Base-by-base conservation (phyloP, 2,888 invertebrate genomes). In the Andrena haemorrhoa region DNA sequence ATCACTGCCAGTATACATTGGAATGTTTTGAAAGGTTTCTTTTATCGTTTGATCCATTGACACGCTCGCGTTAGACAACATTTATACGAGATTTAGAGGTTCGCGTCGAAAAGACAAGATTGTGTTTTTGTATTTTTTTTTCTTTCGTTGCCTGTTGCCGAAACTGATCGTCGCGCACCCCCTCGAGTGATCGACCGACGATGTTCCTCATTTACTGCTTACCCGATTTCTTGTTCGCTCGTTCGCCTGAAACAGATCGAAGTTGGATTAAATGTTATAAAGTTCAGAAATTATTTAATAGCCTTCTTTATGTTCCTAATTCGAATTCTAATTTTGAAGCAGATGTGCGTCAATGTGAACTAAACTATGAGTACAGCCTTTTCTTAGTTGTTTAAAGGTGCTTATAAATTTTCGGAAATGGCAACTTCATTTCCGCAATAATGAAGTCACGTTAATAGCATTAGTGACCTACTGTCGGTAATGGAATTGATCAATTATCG, bases 171-270 rank as follows among this genome's bases (percentile, higher is more conserved):
- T 58, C 74, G 70, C 41, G 47, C 58, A 70, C 69, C 49, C 26
- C 20, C 35, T 83, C 75, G 66, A 74, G 68, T 60, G 76, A 75
- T 83, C 66, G 76, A 68, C 68, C 74, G 70, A 66, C 79, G 75
- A 75, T 73, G 63, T 63, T 56, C 61, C 41, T 61, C 71, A 66
- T 79, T 92, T 93, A 92, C 91, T 93, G 93, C 87, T 94, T 94
- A 86, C 90, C 91, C 76, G 91, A 88, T 84, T 93, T 94, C 89
- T 93, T 94, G 90, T 92, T 93, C 89, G 93, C 91, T 86, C 93
- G 92, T 73, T 94, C 94, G 79, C 90, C 91, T 93, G 89, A 88
- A 91, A 85, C 74, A 84, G 58, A 79, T 35, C 8, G 35, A 56
- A 56, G 60, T 56, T 10, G 20, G 20, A 41, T 41, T 12, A 41